Base-by-base conservation (phyloP, 2,888 invertebrate species). In the Caenorhabditis parvicauda region DNA sequence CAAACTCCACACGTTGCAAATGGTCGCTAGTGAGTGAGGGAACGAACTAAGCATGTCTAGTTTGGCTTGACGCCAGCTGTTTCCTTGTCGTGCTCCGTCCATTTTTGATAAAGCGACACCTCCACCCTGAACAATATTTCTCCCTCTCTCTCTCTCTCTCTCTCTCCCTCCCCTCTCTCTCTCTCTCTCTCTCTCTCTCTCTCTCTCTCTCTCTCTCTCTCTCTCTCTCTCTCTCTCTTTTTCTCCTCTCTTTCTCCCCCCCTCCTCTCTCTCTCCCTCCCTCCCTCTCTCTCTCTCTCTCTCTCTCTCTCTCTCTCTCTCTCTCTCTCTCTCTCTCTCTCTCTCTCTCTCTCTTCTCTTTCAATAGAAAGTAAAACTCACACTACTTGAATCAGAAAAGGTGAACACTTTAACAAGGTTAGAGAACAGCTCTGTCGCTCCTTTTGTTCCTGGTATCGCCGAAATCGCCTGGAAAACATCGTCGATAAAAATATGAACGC, bases 381-480 rank as follows among this genome's bases (percentile, higher is more conserved):
- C 59, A 19, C 49, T 51, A 24, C 37, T 48, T 7, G 54, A 54
- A 5, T 59, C 59, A 29, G 45, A 49, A 24, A 54, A 88, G 67
- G 89, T 87, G 79, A 91, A 90, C 2, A 89, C 89, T 80, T 89
- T 89, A 48, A 90, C 87, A 37, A 91, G 86, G 81, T 89, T 90
- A 75, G 88, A 89, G 70, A 91, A 86, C 59, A 90, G 86, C 77
- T 90, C 90, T 0, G 88, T 87, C 2, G 83, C 81, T 0, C 69
- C 76, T 54, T 60, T 62, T 5, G 74, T 72, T 37, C 77, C 76
- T 0, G 79, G 79, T 25, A 79, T 76, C 28, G 70, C 73, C 9
- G 74, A 74, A 41, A 78, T 74, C 19, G 76, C 78, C 41, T 62
- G 46, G 3, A 54, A 49, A 32, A n/a, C n/a, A n/a, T n/a, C n/a